Percentiles rank a stretch among this genome's conserved stretches.
Evolutionary conservation across 2,113 vertebrate genomes (phyloP).

Genomic region (Pterophyllum scalare): DNA sequence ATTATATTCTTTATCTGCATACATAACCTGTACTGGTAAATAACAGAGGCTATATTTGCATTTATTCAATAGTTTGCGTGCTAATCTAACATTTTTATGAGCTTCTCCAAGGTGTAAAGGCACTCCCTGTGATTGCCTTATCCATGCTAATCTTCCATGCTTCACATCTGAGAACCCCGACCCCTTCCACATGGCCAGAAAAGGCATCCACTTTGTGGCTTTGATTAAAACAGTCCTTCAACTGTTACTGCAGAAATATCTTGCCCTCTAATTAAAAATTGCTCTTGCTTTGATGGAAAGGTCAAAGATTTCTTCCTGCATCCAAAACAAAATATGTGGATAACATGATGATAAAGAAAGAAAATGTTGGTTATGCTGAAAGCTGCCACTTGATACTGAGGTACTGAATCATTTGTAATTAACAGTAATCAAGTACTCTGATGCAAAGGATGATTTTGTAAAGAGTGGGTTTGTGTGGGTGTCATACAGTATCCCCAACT

Average conservation of each 20-base stretch:
- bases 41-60: neutral
- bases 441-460: conserved; percentile 37
- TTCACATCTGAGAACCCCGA: conserved; percentile 33
- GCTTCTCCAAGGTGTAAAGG: conserved; percentile 21
- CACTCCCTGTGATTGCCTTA: conserved; percentile 37
- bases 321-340: conserved; percentile 24
- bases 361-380: conserved; percentile 26
- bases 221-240: conserved; percentile 56
- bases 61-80: conserved; percentile 1
- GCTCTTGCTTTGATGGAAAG: conserved; percentile 2
- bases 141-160: conserved; percentile 42
- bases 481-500: conserved; percentile 19
- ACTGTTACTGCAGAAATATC: conserved; percentile 24
- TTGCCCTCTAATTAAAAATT: neutral
- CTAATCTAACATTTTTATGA: conserved; percentile 36
- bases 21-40: conserved; percentile 24
- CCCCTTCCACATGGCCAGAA: conserved; percentile 25
- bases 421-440: conserved; percentile 17
- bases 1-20: neutral
- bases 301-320: conserved; percentile 1
- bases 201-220: conserved; percentile 12
- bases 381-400: conserved; percentile 31
- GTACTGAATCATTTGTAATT: conserved; percentile 34
- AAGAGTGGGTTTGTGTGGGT: neutral
- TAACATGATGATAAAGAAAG: neutral